Percentiles rank a stretch among this genome's conserved stretches.
Conservation (phyloP, 2,888 invertebrate species). For the Lottia scabra region DNA sequence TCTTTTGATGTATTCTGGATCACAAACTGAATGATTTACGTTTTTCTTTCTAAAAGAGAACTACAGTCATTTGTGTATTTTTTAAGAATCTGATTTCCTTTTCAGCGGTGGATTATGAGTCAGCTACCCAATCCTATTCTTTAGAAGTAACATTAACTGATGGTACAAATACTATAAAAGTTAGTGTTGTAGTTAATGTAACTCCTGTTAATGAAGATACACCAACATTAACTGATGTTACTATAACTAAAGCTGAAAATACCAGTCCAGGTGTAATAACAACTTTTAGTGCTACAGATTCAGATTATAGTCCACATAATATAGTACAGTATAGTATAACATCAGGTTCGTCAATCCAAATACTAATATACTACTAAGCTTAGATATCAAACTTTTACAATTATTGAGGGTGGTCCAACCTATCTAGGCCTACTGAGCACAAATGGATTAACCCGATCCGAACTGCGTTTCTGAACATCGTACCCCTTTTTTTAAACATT, state of each 20-base stretch:
- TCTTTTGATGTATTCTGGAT: no score
- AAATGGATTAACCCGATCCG: no score
- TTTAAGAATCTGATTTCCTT: neutral
- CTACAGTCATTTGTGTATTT: no score
- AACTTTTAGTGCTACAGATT: conserved; percentile 39
- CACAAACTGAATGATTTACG: no score
- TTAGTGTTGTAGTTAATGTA: conserved; percentile 41
- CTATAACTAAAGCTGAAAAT: conserved; percentile 34
- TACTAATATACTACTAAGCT: no score
- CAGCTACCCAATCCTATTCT: conserved; percentile 37
- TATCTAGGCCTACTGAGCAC: no score
- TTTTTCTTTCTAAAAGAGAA: no score
- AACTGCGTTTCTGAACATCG: no score
- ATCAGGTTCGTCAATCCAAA: conserved; percentile 36
- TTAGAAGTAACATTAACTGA: conserved; percentile 43
- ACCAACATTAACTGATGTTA: conserved; percentile 39
- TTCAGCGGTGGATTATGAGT: conserved; percentile 51
- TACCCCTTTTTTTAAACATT: no score
- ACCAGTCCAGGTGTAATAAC: conserved; percentile 26
- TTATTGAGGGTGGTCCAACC: no score
- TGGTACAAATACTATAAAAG: conserved; percentile 29
- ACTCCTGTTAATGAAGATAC: conserved; percentile 50
- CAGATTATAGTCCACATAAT: conserved; percentile 39
- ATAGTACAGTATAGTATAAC: conserved; percentile 35
- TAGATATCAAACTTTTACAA: no score